Evolutionary conservation across 1,140 invertebrate genomes (phyloP).

Genomic region (Halictus rubicundus): DNA sequence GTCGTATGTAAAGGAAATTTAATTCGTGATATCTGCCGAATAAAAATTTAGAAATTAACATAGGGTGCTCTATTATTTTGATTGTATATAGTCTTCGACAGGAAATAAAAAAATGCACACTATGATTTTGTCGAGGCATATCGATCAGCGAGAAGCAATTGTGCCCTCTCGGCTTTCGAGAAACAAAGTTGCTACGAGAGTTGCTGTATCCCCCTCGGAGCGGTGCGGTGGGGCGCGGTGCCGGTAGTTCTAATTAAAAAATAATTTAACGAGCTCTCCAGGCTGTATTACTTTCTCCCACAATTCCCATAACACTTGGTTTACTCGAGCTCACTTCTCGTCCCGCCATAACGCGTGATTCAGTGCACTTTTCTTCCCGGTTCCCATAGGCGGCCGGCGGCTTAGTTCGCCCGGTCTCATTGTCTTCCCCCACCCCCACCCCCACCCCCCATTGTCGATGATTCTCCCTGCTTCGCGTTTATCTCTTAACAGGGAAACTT

Average conservation of each 20-base stretch:
- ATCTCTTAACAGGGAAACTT: constrained; percentile 32
- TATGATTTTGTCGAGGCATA: not conserved
- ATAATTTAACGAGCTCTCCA: not conserved
- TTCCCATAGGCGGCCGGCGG: not conserved
- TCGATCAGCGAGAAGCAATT: too few species aligned
- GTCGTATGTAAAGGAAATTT: too few species aligned
- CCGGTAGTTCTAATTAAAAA: constrained; percentile 2
- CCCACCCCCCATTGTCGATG: constrained; percentile 1
- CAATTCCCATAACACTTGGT: constrained; percentile 2
- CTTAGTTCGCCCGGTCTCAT: constrained; percentile 6
- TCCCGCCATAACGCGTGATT: constrained; percentile 21
- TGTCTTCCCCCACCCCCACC: not conserved
- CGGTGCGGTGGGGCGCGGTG: too few species aligned
- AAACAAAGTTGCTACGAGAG: too few species aligned
- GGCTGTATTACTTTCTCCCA: not conserved
- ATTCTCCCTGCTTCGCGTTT: not conserved
- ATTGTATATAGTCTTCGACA: too few species aligned
- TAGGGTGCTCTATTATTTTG: too few species aligned
- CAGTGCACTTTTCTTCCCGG: constrained; percentile 23
- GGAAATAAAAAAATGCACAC: too few species aligned
- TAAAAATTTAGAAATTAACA: too few species aligned
- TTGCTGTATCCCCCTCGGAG: too few species aligned
- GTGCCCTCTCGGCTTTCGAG: too few species aligned
- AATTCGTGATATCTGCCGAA: too few species aligned
- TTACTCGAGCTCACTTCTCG: not conserved